Evolutionary conservation across 1,140 invertebrate genomes (phyloP).

Genomic region (Drosophila kanapiae): DNA sequence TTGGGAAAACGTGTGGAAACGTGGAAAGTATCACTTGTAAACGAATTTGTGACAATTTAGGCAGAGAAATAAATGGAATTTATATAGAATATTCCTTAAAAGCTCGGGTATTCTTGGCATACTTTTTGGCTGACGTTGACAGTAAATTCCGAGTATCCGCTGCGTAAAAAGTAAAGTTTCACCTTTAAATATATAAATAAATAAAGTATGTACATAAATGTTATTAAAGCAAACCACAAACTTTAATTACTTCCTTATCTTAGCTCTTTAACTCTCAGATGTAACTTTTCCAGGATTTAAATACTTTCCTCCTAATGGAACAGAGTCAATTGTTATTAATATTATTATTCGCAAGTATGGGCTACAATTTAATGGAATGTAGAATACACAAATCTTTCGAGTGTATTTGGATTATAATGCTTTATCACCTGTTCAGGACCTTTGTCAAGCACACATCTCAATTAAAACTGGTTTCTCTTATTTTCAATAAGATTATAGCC

Average conservation of each 20-base stretch:
- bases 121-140: constrained; percentile 10
- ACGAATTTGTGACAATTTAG: constrained; percentile 34
- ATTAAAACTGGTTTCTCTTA: too few species aligned
- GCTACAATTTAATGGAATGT: too few species aligned
- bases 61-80: not conserved
- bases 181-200: not conserved
- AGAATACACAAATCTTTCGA: too few species aligned
- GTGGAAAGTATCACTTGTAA: not conserved
- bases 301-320: too few species aligned
- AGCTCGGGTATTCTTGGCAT: not conserved
- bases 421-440: not conserved
- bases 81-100: not conserved
- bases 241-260: not conserved
- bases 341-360: too few species aligned
- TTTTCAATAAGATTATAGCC: not conserved
- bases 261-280: too few species aligned
- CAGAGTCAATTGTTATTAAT: too few species aligned
- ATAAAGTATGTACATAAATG: not conserved
- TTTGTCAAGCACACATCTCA: too few species aligned
- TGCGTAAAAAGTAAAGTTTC: not conserved
- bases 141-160: not conserved
- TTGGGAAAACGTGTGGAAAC: not conserved
- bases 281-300: too few species aligned
- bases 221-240: not conserved
- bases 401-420: too few species aligned